Base-by-base conservation (phyloP, 2,797 vertebrate genomes). In the Limnodromus scolopaceus region DNA sequence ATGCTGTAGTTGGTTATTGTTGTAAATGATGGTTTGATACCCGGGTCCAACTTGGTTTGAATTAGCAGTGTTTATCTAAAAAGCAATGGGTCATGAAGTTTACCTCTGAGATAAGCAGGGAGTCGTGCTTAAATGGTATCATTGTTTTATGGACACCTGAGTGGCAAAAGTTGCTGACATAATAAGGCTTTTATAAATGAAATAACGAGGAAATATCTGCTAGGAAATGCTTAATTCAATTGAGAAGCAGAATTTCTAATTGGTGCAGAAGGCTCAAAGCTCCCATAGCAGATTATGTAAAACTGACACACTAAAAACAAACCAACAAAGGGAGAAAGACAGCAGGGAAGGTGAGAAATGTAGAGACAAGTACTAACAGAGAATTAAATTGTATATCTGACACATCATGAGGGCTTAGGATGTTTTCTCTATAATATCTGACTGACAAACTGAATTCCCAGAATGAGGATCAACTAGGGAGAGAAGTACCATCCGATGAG, bases 191-290 rank as follows among this genome's bases (percentile, higher is more conserved):
- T 81, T 78, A 68, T 70, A 94, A 86, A 84, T 68, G 10, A 85
- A 92, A 68, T 75, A 71, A 88, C 84, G 61, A 86, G 23, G 39
- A 91, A 89, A 81, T 87, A 49, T 89, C 83, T 92, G 9, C 25
- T 74, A 81, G 23, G 60, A 95, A 83, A 57, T 41, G 11, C 32
- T 86, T 81, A 91, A 88, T 92, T 94, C 68, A 91, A 3, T 16
- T 70, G 49, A 80, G 46, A 91, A 41, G 10, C 5, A 84, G 46
- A 61, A 82, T 77, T 95, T 60, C 58, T 80, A 49, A 70, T 53
- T 76, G 46, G 30, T 76, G 46, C 17, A 84, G 51, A 76, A 79
- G 2, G 8, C 27, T 89, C 36, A 48, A 74, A 77, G 7, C 3
- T 92, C 39, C 39, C 18, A 45, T 51, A 14, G 15, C 7, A 11